A percentile compares a stretch with the other conserved stretches of the same genome.
Conservation (phyloP, 2,888 invertebrate genomes). For the Metopia argyrocephala region DNA sequence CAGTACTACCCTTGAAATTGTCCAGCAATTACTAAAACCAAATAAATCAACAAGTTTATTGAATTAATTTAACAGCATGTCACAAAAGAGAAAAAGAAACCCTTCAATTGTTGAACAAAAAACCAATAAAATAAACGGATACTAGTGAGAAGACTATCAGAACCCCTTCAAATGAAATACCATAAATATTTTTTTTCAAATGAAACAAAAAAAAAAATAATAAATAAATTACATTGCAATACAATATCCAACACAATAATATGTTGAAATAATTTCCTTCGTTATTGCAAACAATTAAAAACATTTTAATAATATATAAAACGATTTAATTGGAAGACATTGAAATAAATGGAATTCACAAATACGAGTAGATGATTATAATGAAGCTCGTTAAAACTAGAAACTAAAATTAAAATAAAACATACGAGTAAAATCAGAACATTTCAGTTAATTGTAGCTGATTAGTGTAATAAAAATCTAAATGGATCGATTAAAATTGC, state of each 20-base stretch:
- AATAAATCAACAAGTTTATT: constrained; percentile 46
- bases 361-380: constrained; percentile 19
- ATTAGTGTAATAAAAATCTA: constrained; percentile 58
- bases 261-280: constrained; percentile 22
- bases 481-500: constrained; percentile 61
- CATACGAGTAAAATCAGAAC: constrained; percentile 49
- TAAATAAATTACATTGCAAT: too few relatives aligned
- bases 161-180: constrained; percentile 7
- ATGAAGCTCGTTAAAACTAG: constrained; percentile 38
- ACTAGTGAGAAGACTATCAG: constrained; percentile 18
- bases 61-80: constrained; percentile 30
- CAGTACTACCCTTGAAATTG: not conserved
- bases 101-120: constrained; percentile 16
- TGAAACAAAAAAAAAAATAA: too few relatives aligned
- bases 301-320: constrained; percentile 42
- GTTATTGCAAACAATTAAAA: constrained; percentile 48
- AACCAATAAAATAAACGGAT: constrained; percentile 17
- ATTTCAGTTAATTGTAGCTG: constrained; percentile 53
- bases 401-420: not conserved
- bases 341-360: constrained; percentile 33
- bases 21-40: constrained; percentile 1
- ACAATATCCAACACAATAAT: not conserved
- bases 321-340: constrained; percentile 42
- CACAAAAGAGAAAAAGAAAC: not conserved
- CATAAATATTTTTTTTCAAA: too few relatives aligned